Base-by-base conservation (phyloP, 2,797 vertebrate species). In the Caiman crocodilus region DNA sequence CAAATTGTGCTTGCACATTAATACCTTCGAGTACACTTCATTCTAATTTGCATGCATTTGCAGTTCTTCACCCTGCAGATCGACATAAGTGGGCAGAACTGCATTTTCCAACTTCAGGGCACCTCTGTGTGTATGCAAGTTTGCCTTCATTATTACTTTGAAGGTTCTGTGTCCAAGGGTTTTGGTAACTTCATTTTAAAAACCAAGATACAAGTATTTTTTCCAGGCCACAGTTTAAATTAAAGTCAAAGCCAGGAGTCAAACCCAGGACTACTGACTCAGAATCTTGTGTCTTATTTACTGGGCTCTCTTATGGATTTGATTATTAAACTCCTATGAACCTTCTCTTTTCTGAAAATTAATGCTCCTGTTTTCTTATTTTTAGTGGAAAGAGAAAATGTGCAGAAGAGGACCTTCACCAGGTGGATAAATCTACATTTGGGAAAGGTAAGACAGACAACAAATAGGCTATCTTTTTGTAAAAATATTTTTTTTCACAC, bases 391-490 rank as follows among this genome's bases (percentile, higher is more conserved):
- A 97, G 99, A 14, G 98, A 99, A 84, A 98, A 98, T 94, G 99
- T 99, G 60, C 99, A 99, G 98, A 99, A 99, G 98, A 98, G 99
- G 94, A 99, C 99, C 26, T 99, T 99, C 92, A 99, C 99, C 13
- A 98, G 99, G 88, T 99, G 99, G 99, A 99, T 99, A 91, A 99
- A 99, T 96, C 98, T 99, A 12, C 99, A 99, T 91, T 98, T 99
- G 84, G 98, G 99, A 95, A 99, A 99, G 99, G 99, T 99, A 97
- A 95, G 96, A 61, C 50, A 61, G 82, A 65, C 11, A 58, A 17
- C 20, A 50, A 50, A 73, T 50, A 73, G 6, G 25, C 50, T 73
- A 42, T 73, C 35, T 32, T 14, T 67, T 65, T 58, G 21, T 42
- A 73, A 73, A 73, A 73, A 35, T 50, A 50, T 42, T 42, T 21